Conservation (phyloP, 2,113 vertebrate genomes). For the Prionailurus bengalensis region DNA sequence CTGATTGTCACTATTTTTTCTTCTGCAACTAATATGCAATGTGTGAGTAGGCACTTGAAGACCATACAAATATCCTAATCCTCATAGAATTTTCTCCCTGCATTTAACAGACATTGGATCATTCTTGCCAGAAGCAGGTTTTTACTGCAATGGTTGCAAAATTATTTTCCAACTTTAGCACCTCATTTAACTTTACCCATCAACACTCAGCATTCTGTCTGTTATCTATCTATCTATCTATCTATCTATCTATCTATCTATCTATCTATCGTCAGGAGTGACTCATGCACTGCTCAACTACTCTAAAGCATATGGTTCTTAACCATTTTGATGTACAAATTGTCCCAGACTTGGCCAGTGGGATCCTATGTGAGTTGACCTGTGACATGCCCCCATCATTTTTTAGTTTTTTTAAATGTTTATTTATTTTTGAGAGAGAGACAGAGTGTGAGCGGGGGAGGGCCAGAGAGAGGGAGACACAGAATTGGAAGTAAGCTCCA, state of each 20-base stretch:
- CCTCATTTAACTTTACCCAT: too few species aligned
- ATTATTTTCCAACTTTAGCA: background rate
- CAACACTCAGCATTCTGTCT: background rate
- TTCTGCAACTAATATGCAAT: background rate
- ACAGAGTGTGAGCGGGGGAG: too few species aligned
- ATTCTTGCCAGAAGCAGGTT: background rate
- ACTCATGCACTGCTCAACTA: background rate
- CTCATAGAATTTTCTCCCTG: background rate
- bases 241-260: background rate
- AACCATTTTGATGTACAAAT: background rate
- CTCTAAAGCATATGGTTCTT: background rate
- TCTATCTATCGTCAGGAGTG: background rate
- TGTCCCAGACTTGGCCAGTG: background rate
- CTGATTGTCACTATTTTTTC: accelerated
- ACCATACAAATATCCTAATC: background rate
- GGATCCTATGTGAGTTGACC: too few species aligned
- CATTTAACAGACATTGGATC: background rate
- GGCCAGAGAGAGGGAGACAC: too few species aligned
- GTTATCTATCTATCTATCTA: too few species aligned
- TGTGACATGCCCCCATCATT: background rate
- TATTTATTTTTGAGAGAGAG: too few species aligned
- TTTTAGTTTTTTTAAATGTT: too few species aligned
- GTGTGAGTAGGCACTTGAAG: background rate
- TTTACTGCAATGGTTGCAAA: background rate
- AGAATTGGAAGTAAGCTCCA: too few species aligned